Evolutionary conservation across 2,888 invertebrate genomes (phyloP).

Genomic region (Luperina testacea): DNA sequence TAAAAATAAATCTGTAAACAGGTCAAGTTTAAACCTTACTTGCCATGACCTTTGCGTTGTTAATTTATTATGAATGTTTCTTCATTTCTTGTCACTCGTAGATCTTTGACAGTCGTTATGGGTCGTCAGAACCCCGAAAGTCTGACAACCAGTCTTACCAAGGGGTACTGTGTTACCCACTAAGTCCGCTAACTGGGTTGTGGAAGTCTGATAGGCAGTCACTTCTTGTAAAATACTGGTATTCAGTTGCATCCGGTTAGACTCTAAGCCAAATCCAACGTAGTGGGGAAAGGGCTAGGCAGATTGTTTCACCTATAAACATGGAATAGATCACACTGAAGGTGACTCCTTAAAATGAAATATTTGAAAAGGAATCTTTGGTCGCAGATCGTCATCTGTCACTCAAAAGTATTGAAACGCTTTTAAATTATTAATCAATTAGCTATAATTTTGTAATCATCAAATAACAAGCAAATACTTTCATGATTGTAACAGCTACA

Average conservation of each 20-base stretch:
- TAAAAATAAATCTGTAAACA: too few relatives aligned
- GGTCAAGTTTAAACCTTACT: not conserved
- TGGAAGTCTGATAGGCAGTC: too few relatives aligned
- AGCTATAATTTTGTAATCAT: not conserved
- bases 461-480: not conserved
- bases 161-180: too few relatives aligned
- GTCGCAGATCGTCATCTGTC: not conserved
- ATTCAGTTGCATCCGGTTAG: too few relatives aligned
- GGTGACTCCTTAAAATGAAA: not conserved
- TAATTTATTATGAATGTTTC: not conserved
- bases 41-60: not conserved
- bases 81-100: not conserved
- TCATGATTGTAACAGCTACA: not conserved
- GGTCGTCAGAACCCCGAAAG: too few relatives aligned
- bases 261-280: too few relatives aligned
- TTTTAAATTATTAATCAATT: not conserved
- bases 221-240: too few relatives aligned
- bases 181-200: too few relatives aligned
- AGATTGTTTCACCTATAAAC: too few relatives aligned
- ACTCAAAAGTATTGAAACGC: not conserved
- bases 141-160: too few relatives aligned
- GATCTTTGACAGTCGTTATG: too few relatives aligned
- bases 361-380: not conserved
- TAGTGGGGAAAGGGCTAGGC: too few relatives aligned
- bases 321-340: not conserved